Conservation (phyloP, 1,140 invertebrate genomes). For the Drosophila sturtevanti region DNA sequence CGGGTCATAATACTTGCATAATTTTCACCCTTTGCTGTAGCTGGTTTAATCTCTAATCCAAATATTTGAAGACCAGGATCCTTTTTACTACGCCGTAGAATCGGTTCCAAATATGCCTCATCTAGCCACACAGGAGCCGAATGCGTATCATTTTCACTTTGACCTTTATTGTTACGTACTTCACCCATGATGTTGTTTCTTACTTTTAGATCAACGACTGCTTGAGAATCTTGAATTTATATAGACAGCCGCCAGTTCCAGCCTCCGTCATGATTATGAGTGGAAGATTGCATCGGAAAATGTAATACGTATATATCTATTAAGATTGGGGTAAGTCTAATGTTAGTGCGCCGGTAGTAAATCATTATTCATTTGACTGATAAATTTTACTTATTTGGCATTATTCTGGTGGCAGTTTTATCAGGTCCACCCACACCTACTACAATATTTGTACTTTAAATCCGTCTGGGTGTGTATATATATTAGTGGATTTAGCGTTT, state of each 20-base stretch:
- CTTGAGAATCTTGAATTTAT: constrained; percentile 39
- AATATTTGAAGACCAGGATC: constrained; percentile 50
- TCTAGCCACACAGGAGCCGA: constrained; percentile 67
- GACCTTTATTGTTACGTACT: constrained; percentile 27
- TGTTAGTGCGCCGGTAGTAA: constrained; percentile 48
- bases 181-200: constrained; percentile 45
- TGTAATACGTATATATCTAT: constrained; percentile 13
- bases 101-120: constrained; percentile 56
- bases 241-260: constrained; percentile 7
- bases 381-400: constrained; percentile 14
- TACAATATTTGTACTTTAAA: constrained; percentile 23
- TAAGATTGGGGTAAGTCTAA: constrained; percentile 27
- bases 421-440: constrained; percentile 22
- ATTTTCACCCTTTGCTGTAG: constrained; percentile 77
- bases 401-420: constrained; percentile 8
- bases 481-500: no score
- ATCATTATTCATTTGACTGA: constrained; percentile 27
- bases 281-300: constrained; percentile 38
- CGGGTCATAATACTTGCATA: constrained; percentile 81
- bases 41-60: constrained; percentile 62
- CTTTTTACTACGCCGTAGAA: constrained; percentile 53
- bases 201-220: constrained; percentile 16
- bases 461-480: background rate
- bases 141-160: constrained; percentile 41
- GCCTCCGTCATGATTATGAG: constrained; percentile 18